Evolutionary conservation across 1,140 invertebrate species (phyloP).

Genomic region (Stegodyphus dumicola): DNA sequence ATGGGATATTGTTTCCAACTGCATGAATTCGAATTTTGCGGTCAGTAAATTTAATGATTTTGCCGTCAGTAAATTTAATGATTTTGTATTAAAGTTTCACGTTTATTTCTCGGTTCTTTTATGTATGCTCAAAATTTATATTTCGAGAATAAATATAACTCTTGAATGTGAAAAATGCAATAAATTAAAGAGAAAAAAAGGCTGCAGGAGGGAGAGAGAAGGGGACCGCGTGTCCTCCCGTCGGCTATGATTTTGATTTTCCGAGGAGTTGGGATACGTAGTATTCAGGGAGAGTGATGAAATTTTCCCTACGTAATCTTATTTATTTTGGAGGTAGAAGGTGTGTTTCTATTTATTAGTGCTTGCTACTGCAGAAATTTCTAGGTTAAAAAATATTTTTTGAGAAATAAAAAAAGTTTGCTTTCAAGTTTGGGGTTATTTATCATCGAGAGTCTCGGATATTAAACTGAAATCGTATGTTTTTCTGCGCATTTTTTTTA

Average conservation of each 20-base stretch:
- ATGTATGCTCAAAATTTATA: not conserved
- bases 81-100: no score
- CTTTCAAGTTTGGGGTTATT: no score
- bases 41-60: no score
- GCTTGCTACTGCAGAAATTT: not conserved
- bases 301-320: conserved; percentile 13
- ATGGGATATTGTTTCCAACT: no score
- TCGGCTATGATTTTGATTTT: conserved; percentile 12
- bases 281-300: conserved; percentile 12
- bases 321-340: conserved; percentile 24
- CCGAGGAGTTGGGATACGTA: not conserved
- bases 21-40: no score
- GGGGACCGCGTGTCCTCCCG: not conserved
- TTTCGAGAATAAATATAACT: conserved; percentile 21
- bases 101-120: not conserved
- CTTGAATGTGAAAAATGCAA: conserved; percentile 4
- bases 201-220: not conserved
- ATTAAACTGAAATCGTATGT: no score
- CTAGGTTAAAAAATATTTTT: no score
- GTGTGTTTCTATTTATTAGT: conserved; percentile 16
- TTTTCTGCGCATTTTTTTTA: no score
- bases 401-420: no score
- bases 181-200: conserved; percentile 2
- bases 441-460: no score
- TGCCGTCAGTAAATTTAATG: no score